Evolutionary conservation across 2,113 vertebrate species (phyloP), one percentile per base, ranked within the genome.

Genomic region (Melanotaenia duboulayi): DNA sequence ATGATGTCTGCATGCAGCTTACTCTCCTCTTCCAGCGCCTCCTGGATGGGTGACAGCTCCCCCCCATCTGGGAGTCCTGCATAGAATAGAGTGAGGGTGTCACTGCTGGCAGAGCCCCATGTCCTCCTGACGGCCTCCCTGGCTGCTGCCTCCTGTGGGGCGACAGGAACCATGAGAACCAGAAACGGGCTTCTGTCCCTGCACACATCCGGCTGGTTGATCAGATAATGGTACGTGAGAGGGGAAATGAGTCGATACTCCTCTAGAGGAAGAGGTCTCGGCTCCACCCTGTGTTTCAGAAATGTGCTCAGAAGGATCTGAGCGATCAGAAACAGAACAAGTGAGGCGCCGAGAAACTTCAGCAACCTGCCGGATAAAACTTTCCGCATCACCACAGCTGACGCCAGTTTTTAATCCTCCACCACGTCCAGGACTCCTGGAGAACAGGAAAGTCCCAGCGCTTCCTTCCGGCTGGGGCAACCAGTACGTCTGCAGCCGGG

Each of bases 71-170:
- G 82, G 0, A 84, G 2, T 0, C 96, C 96, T 0, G 87, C 1
- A 11, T 90, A 92, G 82, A 95, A 95, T n/a, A 95, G 78, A 0
- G 86, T 87, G 0, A 90, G 48, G 23, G 90, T 67, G 28, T 79
- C 13, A 13, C 69, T 20, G 0, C 79, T 35, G 0, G 91, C 79
- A 4, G 89, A 55, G 0, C 92, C 93, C 95, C 92, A 94, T 0
- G 95, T 96, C 2, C 42, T 82, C 35, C 95, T 91, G 48, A 96
- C 76, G 17, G 76, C 86, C 0, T 78, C 5, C 5, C 96, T 74
- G 0, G 71, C 79, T 0, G 16, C 77, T 0, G 7, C 0, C 20
- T 94, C 83, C 0, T 2, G 2, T 0, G 93, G 90, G 0, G 74
- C 42, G 0, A 88, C 84, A 2, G 92, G 91, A 23, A 93, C 85